phyloP scores from a whole-genome alignment of 1,140 invertebrate species.

The Drosophila bocki region DNA sequence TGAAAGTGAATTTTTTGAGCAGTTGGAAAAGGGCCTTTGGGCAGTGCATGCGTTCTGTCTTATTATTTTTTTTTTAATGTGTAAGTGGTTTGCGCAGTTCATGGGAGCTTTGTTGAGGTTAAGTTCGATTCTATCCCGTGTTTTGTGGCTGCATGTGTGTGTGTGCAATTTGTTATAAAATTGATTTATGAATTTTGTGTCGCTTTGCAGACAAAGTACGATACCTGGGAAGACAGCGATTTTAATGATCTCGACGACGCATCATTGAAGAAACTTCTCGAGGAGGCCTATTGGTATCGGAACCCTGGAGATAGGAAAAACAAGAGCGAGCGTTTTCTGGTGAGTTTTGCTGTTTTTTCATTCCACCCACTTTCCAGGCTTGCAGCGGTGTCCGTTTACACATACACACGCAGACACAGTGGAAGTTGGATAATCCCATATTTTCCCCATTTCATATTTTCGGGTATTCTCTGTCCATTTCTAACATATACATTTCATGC shows the following conservation, averaged over 20 bases:
- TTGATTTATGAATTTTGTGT: constrained; percentile 1
- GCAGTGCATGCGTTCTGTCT: constrained; percentile 4
- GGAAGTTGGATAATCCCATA: background rate
- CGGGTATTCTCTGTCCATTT: background rate
- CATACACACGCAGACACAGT: background rate
- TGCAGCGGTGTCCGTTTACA: background rate
- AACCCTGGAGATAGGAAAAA: constrained; percentile 89
- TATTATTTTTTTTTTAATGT: background rate
- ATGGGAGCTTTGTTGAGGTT: constrained; percentile 1
- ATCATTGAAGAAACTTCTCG: constrained; percentile 88
- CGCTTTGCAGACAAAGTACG: constrained; percentile 66
- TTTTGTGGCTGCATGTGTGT: constrained; percentile 7
- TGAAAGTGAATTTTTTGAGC: background rate
- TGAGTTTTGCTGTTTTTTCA: constrained; percentile 75
- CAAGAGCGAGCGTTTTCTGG: constrained; percentile 90
- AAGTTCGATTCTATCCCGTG: constrained; percentile 2
- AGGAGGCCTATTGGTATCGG: constrained; percentile 90
- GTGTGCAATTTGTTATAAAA: constrained; percentile 8
- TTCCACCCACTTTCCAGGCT: background rate
- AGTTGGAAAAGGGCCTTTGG: background rate
- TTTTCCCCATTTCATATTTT: background rate
- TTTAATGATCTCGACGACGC: constrained; percentile 88
- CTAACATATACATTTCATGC: background rate
- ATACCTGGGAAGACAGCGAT: constrained; percentile 88
- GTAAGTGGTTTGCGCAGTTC: constrained; percentile 4